phyloP scores from a whole-genome alignment of 2,797 vertebrate genomes.

The Natrix natrix region DNA sequence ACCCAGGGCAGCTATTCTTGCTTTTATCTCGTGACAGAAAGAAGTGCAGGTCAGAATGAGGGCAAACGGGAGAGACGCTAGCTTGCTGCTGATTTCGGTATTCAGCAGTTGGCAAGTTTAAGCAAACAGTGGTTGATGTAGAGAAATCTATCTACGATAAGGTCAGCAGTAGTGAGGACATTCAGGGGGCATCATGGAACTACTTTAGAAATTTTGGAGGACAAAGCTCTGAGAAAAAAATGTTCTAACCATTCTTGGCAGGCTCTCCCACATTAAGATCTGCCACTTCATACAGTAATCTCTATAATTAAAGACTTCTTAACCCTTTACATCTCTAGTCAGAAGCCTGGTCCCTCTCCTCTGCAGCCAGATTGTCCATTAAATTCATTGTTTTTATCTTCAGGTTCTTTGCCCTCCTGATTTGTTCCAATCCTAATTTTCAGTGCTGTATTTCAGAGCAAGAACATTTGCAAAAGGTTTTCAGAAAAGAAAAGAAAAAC shows the following conservation, averaged over 20 bases:
- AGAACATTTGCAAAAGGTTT: background rate
- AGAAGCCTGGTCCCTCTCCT: no score
- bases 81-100: background rate
- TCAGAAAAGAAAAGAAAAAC: background rate
- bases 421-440: background rate
- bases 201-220: background rate
- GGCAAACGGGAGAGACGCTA: background rate
- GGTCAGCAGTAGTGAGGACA: background rate
- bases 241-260: background rate
- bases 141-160: background rate
- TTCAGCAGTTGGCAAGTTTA: background rate
- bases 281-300: background rate
- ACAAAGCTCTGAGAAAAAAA: background rate
- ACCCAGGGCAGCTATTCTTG: background rate
- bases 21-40: background rate
- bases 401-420: background rate
- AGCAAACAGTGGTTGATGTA: background rate
- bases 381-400: background rate
- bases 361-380: background rate
- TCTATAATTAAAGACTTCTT: background rate
- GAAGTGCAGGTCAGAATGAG: background rate
- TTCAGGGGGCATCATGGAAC: background rate
- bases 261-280: background rate
- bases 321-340: background rate
- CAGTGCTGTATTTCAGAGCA: background rate